These are phyloP conservation scores for Australoheros scitulus DNA, from an alignment of 2,113 vertebrate genomes.

Conservation along the genomic window DNA sequence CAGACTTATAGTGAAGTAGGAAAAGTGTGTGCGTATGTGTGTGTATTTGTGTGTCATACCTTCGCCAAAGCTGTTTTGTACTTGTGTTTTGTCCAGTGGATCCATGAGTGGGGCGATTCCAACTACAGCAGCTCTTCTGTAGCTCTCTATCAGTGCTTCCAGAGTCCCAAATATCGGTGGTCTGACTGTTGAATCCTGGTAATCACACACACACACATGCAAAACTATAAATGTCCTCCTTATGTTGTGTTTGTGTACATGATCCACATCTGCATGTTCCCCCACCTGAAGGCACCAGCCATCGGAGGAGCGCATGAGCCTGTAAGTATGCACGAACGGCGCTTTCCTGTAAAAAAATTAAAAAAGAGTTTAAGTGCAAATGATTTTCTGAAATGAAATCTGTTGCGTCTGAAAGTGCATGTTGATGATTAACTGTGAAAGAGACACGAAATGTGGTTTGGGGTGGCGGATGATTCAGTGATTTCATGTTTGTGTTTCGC, in stretches of 20 bases:
- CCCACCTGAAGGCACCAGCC: constrained; percentile 68
- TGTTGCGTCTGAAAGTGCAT: not conserved
- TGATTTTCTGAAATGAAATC: not conserved
- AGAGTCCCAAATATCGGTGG: constrained; percentile 53
- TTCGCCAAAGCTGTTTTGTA: constrained; percentile 19
- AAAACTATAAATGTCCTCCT: not conserved
- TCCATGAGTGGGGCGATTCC: constrained; percentile 45
- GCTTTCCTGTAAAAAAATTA: constrained; percentile 56
- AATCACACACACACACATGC: not conserved
- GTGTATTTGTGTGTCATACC: constrained; percentile 44
- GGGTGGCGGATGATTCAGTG: not conserved
- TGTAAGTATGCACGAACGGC: constrained; percentile 71
- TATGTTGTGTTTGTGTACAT: not conserved
- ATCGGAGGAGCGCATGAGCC: constrained; percentile 29
- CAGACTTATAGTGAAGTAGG: not conserved
- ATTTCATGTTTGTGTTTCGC: not conserved
- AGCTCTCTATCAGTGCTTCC: constrained; percentile 56
- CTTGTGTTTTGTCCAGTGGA: constrained; percentile 63
- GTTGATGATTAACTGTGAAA: not conserved
- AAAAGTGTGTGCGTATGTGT: not conserved
- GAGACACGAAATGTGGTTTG: not conserved
- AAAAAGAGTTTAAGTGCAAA: not conserved
- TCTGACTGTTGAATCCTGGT: constrained; percentile 20
- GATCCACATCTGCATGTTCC: not conserved
- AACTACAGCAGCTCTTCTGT: constrained; percentile 9